phyloP scores from a whole-genome alignment of 2,797 vertebrate genomes.

The Petrocephalus sullivani region DNA sequence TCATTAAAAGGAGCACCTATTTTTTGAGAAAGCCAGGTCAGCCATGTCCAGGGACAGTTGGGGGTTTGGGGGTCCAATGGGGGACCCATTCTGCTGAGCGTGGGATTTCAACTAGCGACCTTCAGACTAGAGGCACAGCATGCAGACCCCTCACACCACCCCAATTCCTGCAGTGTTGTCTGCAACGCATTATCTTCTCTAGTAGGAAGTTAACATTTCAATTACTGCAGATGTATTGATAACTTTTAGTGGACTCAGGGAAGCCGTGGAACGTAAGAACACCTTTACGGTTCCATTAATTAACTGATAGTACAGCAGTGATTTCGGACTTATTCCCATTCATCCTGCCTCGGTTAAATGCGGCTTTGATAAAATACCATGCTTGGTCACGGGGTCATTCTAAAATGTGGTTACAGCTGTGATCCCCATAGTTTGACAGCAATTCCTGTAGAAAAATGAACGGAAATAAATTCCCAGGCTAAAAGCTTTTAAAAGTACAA shows the following conservation, averaged over 20 bases:
- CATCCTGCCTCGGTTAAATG: background rate
- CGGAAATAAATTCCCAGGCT: background rate
- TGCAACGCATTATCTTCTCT: conserved; percentile 5
- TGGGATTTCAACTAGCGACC: background rate
- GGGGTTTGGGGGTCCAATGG: background rate
- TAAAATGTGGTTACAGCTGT: background rate
- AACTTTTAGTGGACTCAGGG: conserved; percentile 11
- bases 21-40: background rate
- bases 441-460: background rate
- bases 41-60: background rate
- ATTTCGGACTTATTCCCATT: background rate
- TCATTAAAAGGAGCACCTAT: background rate
- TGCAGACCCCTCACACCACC: background rate
- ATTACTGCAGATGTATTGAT: conserved; percentile 29
- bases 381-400: background rate
- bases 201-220: background rate
- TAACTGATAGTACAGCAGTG: background rate
- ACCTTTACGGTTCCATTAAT: background rate
- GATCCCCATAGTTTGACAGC: conserved; percentile 1
- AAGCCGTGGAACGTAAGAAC: background rate
- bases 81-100: background rate
- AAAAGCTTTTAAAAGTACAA: background rate
- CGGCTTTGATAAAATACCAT: background rate
- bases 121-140: background rate
- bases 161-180: conserved; percentile 13